Conservation (phyloP, 2,113 vertebrate species). For the Xyliphius kryptos region DNA sequence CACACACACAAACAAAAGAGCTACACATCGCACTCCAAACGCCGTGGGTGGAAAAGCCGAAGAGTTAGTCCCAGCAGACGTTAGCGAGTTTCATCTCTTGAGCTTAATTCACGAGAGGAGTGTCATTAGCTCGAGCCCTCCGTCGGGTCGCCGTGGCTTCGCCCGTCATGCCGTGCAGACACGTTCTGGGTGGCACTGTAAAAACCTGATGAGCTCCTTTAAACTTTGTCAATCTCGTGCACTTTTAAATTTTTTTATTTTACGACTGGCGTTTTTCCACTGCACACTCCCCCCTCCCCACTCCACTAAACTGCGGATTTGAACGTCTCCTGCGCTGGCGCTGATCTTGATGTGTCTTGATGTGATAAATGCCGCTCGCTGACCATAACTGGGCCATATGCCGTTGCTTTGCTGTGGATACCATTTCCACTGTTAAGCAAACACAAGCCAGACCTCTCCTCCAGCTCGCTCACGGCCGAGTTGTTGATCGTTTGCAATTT, state of each 20-base stretch:
- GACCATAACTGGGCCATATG: slow-evolving; percentile 20
- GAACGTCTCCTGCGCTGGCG: slow-evolving; percentile 17
- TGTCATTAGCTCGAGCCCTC: slow-evolving; percentile 11
- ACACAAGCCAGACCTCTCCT: slow-evolving; percentile 19
- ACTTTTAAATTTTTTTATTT: slow-evolving; percentile 5
- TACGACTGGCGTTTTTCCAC: slow-evolving; percentile 4
- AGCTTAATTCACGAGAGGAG: slow-evolving; percentile 16
- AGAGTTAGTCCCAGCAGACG: slow-evolving; percentile 6
- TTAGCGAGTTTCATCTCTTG: neutral
- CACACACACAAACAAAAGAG: neutral
- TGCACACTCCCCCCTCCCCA: too few relatives aligned
- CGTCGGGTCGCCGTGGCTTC: slow-evolving; percentile 22
- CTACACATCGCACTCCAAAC: neutral
- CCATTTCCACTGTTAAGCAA: slow-evolving; percentile 20
- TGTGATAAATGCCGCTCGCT: slow-evolving; percentile 31
- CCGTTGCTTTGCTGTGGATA: slow-evolving; percentile 24
- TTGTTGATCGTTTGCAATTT: slow-evolving; percentile 15
- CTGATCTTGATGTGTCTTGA: slow-evolving; percentile 28
- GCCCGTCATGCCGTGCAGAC: slow-evolving; percentile 22
- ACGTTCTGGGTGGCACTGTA: slow-evolving; percentile 34
- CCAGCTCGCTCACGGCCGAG: slow-evolving; percentile 5
- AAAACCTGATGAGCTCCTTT: slow-evolving; percentile 24
- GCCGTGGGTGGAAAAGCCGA: slow-evolving; percentile 15
- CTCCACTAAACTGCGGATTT: neutral
- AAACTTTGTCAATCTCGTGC: slow-evolving; percentile 23